These are phyloP conservation scores for Enteromius unitaeniatus DNA, from an alignment of 2,797 vertebrate genomes.

Conservation along the genomic window DNA sequence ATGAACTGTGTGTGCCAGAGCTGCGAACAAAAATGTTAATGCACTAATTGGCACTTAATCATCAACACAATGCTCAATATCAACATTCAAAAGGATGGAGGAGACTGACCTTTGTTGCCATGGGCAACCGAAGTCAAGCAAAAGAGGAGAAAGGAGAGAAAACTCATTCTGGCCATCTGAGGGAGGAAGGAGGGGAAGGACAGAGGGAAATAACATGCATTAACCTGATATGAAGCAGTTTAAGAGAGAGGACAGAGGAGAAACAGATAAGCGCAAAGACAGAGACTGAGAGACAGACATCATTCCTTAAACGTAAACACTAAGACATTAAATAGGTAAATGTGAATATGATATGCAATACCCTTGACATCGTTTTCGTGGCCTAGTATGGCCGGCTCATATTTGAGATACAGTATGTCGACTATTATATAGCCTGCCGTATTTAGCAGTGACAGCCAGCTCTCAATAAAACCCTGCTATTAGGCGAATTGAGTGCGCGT, in stretches of 20 bases:
- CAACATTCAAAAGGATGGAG: conserved; percentile 71
- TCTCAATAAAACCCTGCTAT: background rate
- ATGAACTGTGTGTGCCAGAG: background rate
- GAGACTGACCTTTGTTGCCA: conserved; percentile 86
- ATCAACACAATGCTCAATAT: conserved; percentile 68
- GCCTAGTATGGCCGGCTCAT: background rate
- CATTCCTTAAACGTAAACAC: conserved; percentile 13
- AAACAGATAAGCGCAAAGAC: conserved; percentile 53
- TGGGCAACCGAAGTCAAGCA: conserved; percentile 81
- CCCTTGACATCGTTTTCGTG: conserved; percentile 18
- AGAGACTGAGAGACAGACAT: conserved; percentile 61
- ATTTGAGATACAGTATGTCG: background rate
- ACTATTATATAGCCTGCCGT: background rate
- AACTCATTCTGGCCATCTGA: conserved; percentile 86
- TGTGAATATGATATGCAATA: conserved; percentile 5
- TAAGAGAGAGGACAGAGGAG: conserved; percentile 54
- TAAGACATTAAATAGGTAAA: conserved; percentile 3
- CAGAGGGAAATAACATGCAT: conserved; percentile 74
- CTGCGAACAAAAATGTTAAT: conserved; percentile 29
- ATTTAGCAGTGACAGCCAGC: background rate
- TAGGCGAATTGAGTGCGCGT: conserved; percentile 16
- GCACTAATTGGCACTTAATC: conserved; percentile 38
- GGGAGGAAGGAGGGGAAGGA: conserved; percentile 66
- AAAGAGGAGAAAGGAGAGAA: conserved; percentile 84
- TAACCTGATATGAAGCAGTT: conserved; percentile 68